These are phyloP conservation scores for Machimus rusticus DNA, from an alignment of 2,888 invertebrate species.

Conservation along the genomic window DNA sequence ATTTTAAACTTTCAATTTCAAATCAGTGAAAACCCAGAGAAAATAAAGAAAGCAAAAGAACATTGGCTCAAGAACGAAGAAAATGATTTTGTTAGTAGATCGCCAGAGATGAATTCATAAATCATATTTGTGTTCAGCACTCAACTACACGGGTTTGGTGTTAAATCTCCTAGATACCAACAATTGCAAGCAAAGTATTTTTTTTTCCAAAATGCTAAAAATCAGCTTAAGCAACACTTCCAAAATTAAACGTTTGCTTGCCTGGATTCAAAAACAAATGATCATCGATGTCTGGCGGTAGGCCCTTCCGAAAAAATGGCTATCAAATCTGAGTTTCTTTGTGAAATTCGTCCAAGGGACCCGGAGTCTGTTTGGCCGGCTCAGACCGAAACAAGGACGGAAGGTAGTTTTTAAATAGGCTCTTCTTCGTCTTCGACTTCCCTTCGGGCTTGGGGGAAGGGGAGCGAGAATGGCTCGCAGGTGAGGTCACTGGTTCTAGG, in stretches of 20 bases:
- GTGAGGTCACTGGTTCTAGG: neutral
- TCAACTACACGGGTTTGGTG: neutral
- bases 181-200: neutral
- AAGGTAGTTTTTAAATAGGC: conserved; percentile 49
- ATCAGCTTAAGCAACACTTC: neutral
- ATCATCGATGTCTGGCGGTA: neutral
- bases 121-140: neutral
- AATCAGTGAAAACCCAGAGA: neutral
- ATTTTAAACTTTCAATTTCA: no score
- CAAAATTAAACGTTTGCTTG: conserved; percentile 35
- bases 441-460: conserved; percentile 46
- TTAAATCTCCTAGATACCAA: neutral
- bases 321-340: conserved; percentile 45
- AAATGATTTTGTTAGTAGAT: neutral
- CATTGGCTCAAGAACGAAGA: neutral
- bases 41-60: neutral
- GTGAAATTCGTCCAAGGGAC: conserved; percentile 25
- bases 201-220: neutral
- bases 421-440: conserved; percentile 46
- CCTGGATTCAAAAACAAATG: neutral
- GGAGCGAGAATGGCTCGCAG: conserved; percentile 34
- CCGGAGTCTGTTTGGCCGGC: conserved; percentile 44
- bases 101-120: neutral
- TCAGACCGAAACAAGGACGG: conserved; percentile 52
- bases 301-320: neutral